Evolutionary conservation across 1,140 invertebrate genomes (phyloP), one percentile per base, ranked within the genome.

Genomic region (Patella vulgata): DNA sequence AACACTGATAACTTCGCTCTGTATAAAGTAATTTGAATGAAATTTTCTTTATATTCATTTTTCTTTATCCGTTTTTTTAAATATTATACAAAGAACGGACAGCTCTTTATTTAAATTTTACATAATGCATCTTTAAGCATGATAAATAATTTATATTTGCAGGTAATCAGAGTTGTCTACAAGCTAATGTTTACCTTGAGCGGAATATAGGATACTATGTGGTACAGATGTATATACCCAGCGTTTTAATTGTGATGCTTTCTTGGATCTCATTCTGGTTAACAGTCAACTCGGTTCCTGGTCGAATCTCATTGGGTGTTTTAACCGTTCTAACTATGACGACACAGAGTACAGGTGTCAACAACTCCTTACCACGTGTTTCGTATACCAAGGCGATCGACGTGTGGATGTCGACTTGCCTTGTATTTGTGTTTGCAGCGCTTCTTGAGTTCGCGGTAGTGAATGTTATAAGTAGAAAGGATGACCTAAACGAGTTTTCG

Each of bases 261-360:
- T 81, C 79, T 4, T 81, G 79, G 79, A 73, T 81, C 36, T 81
- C 79, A n/a, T 81, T 81, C 63, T 81, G 77, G 76, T 60, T 81
- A 9, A 79, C 75, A 51, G 73, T 75, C 53, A 76, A 75, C 60
- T 73, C 77, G 9, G 79, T 81, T 17, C 79, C 79, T 5, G 79
- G 75, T 25, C 43, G 79, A 14, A 76, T 81, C 54, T 78, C 79
- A 3, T 64, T 81, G 1, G 79, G 79, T n/a, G 75, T 81, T 1
- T 66, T 81, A 28, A 79, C 76, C 1, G 77, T 81, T 6, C 74
- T 81, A 33, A 79, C 79, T 19, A 76, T 79, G 74, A 81, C 77
- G 6, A 79, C 77, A 12, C 79, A 81, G 44, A 79, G 73, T 55
- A 77, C 77, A 4, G 68, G 66, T n/a, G 70, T 71, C 3, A 72